These are phyloP conservation scores for Odobenus rosmarus DNA, from an alignment of 2,113 vertebrate genomes.

Conservation along the genomic window DNA sequence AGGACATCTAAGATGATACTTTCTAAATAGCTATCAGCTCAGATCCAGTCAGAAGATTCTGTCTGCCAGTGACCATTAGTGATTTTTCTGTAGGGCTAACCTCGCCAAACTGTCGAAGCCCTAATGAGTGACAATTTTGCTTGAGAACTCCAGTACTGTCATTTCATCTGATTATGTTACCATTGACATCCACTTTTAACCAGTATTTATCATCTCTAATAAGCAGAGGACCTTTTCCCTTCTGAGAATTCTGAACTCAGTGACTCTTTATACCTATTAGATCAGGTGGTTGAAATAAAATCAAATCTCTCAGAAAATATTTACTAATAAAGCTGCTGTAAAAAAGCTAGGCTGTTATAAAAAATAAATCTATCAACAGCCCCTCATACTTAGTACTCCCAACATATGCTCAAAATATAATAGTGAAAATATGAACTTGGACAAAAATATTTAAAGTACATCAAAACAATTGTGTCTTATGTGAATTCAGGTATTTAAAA, in stretches of 20 bases:
- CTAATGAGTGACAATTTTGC: neutral
- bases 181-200: neutral
- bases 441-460: constrained; percentile 15
- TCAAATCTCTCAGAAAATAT: neutral
- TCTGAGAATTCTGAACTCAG: neutral
- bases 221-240: neutral
- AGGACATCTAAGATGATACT: neutral
- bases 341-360: neutral
- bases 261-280: neutral
- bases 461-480: neutral
- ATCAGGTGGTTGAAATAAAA: neutral
- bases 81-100: neutral
- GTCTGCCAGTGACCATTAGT: neutral
- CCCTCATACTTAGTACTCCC: neutral
- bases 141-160: neutral
- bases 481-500: neutral
- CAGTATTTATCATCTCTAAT: neutral
- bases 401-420: neutral
- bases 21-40: neutral
- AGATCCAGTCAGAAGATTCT: neutral
- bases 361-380: neutral
- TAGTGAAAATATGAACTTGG: neutral
- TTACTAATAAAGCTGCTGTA: neutral
- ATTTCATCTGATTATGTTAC: neutral
- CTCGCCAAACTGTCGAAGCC: neutral